These are phyloP conservation scores for Drosophila melanica DNA, from an alignment of 1,140 invertebrate species.

Conservation along the genomic window DNA sequence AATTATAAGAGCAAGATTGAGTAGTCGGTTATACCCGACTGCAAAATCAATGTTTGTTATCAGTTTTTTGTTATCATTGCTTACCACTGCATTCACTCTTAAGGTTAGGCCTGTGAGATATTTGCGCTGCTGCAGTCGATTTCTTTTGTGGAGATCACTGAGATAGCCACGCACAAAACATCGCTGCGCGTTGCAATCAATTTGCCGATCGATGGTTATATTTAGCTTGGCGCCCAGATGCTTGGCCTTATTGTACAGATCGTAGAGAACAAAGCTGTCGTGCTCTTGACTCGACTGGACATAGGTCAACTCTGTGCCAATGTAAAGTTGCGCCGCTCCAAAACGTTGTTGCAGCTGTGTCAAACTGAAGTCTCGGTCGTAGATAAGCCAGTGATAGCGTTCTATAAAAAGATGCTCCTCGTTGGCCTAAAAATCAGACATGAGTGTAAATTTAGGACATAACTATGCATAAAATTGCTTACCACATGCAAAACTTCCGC, in stretches of 20 bases:
- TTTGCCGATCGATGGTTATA: conserved; percentile 64
- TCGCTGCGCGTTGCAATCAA: conserved; percentile 35
- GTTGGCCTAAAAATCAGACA: conserved; percentile 39
- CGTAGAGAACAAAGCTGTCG: conserved; percentile 48
- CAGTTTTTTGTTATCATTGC: background rate
- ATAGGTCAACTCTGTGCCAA: conserved; percentile 65
- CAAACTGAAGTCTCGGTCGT: conserved; percentile 38
- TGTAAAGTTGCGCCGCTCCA: conserved; percentile 37
- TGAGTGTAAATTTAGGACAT: background rate
- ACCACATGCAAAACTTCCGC: conserved; percentile 48
- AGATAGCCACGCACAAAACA: conserved; percentile 60
- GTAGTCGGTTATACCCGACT: too few relatives aligned
- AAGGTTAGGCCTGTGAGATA: conserved; percentile 62
- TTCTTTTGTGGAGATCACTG: conserved; percentile 53
- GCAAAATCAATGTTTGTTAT: too few relatives aligned
- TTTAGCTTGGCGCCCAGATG: conserved; percentile 65
- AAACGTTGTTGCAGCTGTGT: conserved; percentile 37
- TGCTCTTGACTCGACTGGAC: background rate
- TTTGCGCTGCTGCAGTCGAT: conserved; percentile 58
- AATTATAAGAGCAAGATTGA: too few relatives aligned
- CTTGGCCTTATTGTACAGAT: conserved; percentile 74
- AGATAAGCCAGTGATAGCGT: conserved; percentile 69
- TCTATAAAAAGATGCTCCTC: conserved; percentile 26
- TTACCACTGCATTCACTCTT: conserved; percentile 56
- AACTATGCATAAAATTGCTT: background rate